phyloP scores from a whole-genome alignment of 1,140 invertebrate genomes.

The Battus philenor region DNA sequence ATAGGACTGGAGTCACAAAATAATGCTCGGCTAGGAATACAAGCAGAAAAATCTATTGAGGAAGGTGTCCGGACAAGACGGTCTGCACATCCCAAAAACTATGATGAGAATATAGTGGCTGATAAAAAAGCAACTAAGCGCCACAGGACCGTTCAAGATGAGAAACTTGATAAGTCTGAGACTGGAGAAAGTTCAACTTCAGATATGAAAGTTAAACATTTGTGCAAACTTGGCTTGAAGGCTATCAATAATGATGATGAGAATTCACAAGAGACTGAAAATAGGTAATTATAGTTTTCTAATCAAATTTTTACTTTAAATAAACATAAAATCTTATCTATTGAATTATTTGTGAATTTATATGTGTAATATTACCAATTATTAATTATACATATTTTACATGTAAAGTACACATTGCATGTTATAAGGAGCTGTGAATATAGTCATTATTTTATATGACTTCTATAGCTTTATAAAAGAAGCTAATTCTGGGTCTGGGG shows the following conservation, averaged over 20 bases:
- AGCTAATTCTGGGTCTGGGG: too few species aligned
- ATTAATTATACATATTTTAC: too few species aligned
- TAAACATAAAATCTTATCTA: too few species aligned
- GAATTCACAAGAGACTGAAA: conserved; percentile 35
- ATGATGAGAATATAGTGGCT: conserved; percentile 13
- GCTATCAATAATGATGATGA: conserved; percentile 48
- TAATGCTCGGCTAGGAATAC: conserved; percentile 63
- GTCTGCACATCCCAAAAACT: conserved; percentile 32
- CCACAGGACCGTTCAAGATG: conserved; percentile 25
- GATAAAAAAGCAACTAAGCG: conserved; percentile 36
- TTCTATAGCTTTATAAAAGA: too few species aligned
- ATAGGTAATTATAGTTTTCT: conserved; percentile 49
- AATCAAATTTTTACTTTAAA: background rate
- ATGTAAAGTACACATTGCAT: too few species aligned
- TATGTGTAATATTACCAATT: too few species aligned
- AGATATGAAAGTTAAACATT: conserved; percentile 76
- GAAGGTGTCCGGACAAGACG: conserved; percentile 51
- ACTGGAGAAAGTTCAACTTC: conserved; percentile 44
- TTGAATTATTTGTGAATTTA: background rate
- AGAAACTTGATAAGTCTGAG: conserved; percentile 33
- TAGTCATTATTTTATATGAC: too few species aligned
- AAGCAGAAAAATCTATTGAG: conserved; percentile 45
- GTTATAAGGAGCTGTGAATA: too few species aligned
- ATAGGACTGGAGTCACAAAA: conserved; percentile 77
- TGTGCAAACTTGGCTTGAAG: conserved; percentile 75